Base-by-base conservation (phyloP, 1,140 invertebrate species). In the Drosophila pachea region DNA sequence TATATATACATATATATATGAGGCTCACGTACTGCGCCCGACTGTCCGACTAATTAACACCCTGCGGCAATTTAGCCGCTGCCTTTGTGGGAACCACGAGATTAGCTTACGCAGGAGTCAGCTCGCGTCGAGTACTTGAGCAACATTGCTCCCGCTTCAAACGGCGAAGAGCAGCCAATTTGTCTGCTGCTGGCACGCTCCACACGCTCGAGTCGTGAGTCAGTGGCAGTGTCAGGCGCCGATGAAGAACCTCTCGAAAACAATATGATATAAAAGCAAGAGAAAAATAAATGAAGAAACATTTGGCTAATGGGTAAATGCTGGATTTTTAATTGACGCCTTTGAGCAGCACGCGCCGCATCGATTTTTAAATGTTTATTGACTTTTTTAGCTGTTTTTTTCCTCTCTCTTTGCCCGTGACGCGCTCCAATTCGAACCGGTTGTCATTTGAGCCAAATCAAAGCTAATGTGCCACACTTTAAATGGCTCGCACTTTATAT, bases 291-390 rank as follows among this genome's bases (percentile, higher is more conserved):
- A 55, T 49, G 38, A 60, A 60, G 16, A 43, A 49, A 49, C 64
- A 68, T 53, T 76, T 74, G 55, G 73, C 81, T 84, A 86, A 79
- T 83, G 73, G 72, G 63, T 14, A 69, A 67, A 47, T 38, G 45
- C 70, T 67, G 65, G 48, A 35, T 56, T 79, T 76, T 75, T 76
- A 84, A 86, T 86, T 86, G 81, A 74, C 79, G 76, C 79, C 73
- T 81, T 75, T 67, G 64, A 74, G 59, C 67, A 84, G 81, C 81
- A 84, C 81, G 81, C 81, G 81, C 81, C 76, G 67, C 45, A 33
- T 69, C 60, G 55, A 62, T 47, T 76, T 73, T 29, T 14, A 64
- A 56, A 64, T 65, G 38, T 65, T 65, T 65, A 69, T 69, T 58
- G 48, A 42, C 35, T 33, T 54, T 36, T 73, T 9, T 22, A 22